Percentiles rank a stretch among this genome's conserved stretches.
phyloP scores from a whole-genome alignment of 2,888 invertebrate species.

The Lepidocyrtinus sp. region DNA sequence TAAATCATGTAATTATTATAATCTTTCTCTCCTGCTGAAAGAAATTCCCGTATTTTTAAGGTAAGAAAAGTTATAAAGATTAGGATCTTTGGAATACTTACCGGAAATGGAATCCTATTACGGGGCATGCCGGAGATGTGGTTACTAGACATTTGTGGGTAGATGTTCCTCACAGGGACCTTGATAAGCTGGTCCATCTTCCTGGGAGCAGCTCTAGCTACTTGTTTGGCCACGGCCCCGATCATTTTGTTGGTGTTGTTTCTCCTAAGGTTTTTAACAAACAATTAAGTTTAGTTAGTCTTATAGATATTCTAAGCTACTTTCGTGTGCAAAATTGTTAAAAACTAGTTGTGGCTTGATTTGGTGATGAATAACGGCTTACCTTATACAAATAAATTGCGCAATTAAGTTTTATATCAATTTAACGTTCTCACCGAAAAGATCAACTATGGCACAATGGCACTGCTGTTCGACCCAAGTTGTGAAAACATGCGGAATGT shows the following conservation, averaged over 20 bases:
- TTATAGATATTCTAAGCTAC: no score
- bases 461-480: no score
- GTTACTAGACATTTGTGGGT: conserved; percentile 63
- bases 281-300: no score
- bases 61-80: not conserved
- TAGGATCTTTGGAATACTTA: conserved; percentile 34
- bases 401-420: no score
- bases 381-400: no score
- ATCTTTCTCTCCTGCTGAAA: not conserved
- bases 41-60: not conserved
- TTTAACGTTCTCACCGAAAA: no score
- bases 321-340: no score
- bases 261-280: no score
- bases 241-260: conserved; percentile 59
- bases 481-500: no score
- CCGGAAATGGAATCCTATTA: conserved; percentile 60
- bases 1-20: not conserved
- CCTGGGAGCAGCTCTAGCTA: conserved; percentile 17
- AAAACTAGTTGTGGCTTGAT: no score
- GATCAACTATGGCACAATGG: no score
- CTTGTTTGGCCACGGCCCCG: conserved; percentile 40
- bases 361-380: no score
- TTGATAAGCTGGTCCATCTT: conserved; percentile 17
- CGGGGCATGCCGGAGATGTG: conserved; percentile 62
- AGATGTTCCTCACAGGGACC: conserved; percentile 62